These are phyloP conservation scores for Lordiphosa fenestrarum DNA, from an alignment of 2,888 invertebrate genomes.

Conservation along the genomic window DNA sequence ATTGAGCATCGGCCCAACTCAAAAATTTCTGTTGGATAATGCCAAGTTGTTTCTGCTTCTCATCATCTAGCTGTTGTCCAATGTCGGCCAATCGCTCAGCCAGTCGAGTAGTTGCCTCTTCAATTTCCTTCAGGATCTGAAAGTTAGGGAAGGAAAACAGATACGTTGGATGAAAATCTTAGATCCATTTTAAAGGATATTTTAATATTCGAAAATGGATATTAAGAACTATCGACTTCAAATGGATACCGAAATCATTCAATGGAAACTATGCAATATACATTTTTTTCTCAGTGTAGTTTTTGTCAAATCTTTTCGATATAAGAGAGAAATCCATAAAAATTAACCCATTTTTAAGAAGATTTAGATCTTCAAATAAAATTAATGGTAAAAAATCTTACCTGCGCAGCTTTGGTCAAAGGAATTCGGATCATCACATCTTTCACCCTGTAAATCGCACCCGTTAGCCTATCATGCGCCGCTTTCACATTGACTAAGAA, in stretches of 20 bases:
- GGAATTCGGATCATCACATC: constrained; percentile 12
- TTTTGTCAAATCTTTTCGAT: too few relatives aligned
- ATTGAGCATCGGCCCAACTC: constrained; percentile 25
- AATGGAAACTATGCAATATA: too few relatives aligned
- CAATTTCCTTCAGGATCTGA: constrained; percentile 4
- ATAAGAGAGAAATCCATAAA: too few relatives aligned
- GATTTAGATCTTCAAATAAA: too few relatives aligned
- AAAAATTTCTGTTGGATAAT: constrained; percentile 7
- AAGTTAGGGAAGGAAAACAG: constrained; percentile 1
- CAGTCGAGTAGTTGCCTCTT: neutral
- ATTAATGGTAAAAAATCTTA: too few relatives aligned
- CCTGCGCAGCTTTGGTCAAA: constrained; percentile 1
- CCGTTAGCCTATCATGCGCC: neutral
- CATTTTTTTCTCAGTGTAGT: too few relatives aligned
- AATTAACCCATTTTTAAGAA: too few relatives aligned
- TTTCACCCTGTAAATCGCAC: neutral
- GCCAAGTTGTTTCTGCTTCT: neutral
- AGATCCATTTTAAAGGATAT: too few relatives aligned
- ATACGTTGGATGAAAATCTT: too few relatives aligned
- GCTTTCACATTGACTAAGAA: neutral
- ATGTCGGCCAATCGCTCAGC: constrained; percentile 7
- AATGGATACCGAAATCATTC: too few relatives aligned
- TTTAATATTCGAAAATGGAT: too few relatives aligned
- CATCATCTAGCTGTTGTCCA: neutral
- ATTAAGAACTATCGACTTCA: too few relatives aligned